Conservation (phyloP, 2,113 vertebrate species). For the Todiramphus saurophagus region DNA sequence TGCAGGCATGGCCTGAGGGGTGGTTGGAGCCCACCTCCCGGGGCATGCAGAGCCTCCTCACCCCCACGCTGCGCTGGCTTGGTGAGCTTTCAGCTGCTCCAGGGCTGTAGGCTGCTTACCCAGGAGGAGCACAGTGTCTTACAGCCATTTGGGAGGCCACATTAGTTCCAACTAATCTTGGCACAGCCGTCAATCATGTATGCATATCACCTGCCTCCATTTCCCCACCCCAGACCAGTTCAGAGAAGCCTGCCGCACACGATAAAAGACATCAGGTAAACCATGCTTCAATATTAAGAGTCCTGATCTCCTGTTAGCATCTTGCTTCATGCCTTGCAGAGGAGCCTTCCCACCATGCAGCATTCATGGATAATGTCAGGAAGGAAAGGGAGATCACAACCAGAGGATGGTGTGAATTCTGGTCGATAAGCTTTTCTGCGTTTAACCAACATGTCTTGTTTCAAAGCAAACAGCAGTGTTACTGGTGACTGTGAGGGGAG, state of each 20-base stretch:
- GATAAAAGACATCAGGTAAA: not conserved
- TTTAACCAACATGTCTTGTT: not conserved
- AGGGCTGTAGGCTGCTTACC: not conserved
- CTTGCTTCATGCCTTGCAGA: not conserved
- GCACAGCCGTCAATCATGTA: not conserved
- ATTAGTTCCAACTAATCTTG: not conserved
- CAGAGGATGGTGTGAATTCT: not conserved
- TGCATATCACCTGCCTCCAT: not conserved
- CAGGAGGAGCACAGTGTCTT: not conserved
- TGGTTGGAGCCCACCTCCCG: not conserved
- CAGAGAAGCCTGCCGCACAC: not conserved
- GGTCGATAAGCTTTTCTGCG: not conserved
- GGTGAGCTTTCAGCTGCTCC: not conserved
- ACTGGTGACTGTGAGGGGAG: not conserved
- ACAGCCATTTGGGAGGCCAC: not conserved
- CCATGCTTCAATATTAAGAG: fast-evolving
- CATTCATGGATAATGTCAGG: fast-evolving
- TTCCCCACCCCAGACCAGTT: not conserved
- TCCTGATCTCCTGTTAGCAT: not conserved
- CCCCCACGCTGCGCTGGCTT: not conserved
- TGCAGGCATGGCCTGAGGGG: slow-evolving; percentile 29
- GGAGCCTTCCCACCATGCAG: not conserved
- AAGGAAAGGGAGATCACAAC: not conserved
- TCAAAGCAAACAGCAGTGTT: not conserved
- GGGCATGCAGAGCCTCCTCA: not conserved